Evolutionary conservation across 1,140 invertebrate species (phyloP).

Genomic region (Ctenoplectra terminalis): DNA sequence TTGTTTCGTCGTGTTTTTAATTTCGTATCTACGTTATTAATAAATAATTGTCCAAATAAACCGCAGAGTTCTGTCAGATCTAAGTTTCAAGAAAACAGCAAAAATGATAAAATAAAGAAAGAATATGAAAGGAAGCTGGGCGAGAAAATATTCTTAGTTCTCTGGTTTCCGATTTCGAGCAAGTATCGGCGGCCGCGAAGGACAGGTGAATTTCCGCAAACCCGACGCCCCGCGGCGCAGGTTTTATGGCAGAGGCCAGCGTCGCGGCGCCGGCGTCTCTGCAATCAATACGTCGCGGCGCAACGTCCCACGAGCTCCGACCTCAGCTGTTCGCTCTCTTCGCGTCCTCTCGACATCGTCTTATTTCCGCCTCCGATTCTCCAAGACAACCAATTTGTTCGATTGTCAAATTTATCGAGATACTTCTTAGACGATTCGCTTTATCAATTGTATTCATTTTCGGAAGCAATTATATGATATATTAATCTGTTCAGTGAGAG

Average conservation of each 20-base stretch:
- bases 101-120: too few species aligned
- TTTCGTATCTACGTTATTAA: too few species aligned
- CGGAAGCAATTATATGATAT: too few species aligned
- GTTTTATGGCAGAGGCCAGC: slow-evolving; percentile 59
- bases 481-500: too few species aligned
- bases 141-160: neutral
- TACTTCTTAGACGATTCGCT: too few species aligned
- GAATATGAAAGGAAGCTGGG: neutral
- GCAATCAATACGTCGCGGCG: slow-evolving; percentile 77
- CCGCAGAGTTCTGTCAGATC: too few species aligned
- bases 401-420: neutral
- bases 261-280: slow-evolving; percentile 75
- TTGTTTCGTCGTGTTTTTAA: too few species aligned
- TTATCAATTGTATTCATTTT: too few species aligned
- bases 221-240: slow-evolving; percentile 51
- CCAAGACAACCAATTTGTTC: slow-evolving; percentile 1
- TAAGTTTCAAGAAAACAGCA: too few species aligned
- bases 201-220: slow-evolving; percentile 64
- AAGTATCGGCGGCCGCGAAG: neutral
- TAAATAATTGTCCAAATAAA: too few species aligned
- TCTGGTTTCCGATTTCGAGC: neutral
- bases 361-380: neutral
- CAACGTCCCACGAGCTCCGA: slow-evolving; percentile 69
- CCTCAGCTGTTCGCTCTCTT: slow-evolving; percentile 72
- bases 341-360: neutral